phyloP scores from a whole-genome alignment of 2,797 vertebrate genomes.

The Selene dorsalis region DNA sequence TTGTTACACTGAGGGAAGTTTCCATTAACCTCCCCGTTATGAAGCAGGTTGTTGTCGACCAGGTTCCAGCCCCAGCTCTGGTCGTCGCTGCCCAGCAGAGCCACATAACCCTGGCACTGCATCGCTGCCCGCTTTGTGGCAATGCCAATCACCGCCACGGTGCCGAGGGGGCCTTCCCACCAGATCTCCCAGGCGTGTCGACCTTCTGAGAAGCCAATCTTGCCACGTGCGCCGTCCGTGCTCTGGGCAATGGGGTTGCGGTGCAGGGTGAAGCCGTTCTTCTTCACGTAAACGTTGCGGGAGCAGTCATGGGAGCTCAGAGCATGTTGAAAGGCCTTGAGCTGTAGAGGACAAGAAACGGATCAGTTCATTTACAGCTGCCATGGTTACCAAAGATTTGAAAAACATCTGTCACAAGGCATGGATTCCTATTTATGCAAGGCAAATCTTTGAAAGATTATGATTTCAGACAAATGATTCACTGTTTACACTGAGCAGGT shows the following conservation, averaged over 20 bases:
- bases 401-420: no score
- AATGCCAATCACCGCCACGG: slow-evolving; percentile 97
- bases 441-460: background rate
- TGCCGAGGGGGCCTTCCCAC: slow-evolving; percentile 99
- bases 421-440: slow-evolving; percentile 1
- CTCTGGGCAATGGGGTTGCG: slow-evolving; percentile 99
- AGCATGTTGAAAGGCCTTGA: slow-evolving; percentile 94
- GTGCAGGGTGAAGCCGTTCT: slow-evolving; percentile 98
- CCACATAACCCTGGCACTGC: slow-evolving; percentile 99
- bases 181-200: slow-evolving; percentile 99
- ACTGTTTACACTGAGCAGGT: no score
- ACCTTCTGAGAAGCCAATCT: slow-evolving; percentile 97
- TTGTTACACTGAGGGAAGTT: slow-evolving; percentile 99
- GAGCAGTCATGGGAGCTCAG: slow-evolving; percentile 99
- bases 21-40: slow-evolving; percentile 98
- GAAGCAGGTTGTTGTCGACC: slow-evolving; percentile 98
- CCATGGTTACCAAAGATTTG: background rate
- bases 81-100: slow-evolving; percentile 96
- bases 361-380: background rate
- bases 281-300: slow-evolving; percentile 99
- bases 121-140: slow-evolving; percentile 96
- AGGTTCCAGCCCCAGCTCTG: slow-evolving; percentile 99
- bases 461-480: background rate
- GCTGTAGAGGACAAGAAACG: slow-evolving; percentile 73
- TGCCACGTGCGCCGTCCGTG: slow-evolving; percentile 96